Conservation (phyloP, 2,797 vertebrate species). For the Hypotaenidia philippensis region DNA sequence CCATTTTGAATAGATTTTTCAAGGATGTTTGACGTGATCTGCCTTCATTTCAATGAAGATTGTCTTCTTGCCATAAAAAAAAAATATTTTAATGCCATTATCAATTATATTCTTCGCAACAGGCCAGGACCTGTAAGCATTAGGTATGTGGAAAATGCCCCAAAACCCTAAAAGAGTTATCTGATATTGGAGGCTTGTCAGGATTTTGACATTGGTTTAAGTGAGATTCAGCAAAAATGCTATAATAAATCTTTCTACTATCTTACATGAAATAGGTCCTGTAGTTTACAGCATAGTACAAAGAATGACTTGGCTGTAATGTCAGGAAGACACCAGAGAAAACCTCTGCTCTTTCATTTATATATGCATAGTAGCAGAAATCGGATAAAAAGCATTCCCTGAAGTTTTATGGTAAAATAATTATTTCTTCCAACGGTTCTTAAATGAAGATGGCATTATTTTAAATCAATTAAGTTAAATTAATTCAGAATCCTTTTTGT, state of each 20-base stretch:
- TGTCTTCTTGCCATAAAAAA: background rate
- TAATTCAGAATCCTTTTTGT: constrained; percentile 54
- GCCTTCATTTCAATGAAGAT: background rate
- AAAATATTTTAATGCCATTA: background rate
- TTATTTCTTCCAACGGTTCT: constrained; percentile 18
- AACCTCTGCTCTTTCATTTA: background rate
- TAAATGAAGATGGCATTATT: constrained; percentile 39
- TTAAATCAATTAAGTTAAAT: constrained; percentile 51
- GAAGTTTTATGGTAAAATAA: constrained; percentile 13
- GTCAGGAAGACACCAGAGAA: background rate
- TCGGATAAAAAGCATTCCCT: background rate
- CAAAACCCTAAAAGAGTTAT: background rate
- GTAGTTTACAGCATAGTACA: background rate
- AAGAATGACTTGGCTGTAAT: background rate
- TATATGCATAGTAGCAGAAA: background rate
- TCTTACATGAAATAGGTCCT: background rate
- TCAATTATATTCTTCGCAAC: background rate
- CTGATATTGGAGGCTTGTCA: background rate
- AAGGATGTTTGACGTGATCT: background rate
- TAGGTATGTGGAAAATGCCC: background rate
- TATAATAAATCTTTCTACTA: background rate
- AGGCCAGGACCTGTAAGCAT: background rate
- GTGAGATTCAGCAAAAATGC: background rate
- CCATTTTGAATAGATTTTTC: background rate
- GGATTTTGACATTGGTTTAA: background rate